Evolutionary conservation across 2,797 vertebrate genomes (phyloP).

Genomic region (Alfaro cultratus): DNA sequence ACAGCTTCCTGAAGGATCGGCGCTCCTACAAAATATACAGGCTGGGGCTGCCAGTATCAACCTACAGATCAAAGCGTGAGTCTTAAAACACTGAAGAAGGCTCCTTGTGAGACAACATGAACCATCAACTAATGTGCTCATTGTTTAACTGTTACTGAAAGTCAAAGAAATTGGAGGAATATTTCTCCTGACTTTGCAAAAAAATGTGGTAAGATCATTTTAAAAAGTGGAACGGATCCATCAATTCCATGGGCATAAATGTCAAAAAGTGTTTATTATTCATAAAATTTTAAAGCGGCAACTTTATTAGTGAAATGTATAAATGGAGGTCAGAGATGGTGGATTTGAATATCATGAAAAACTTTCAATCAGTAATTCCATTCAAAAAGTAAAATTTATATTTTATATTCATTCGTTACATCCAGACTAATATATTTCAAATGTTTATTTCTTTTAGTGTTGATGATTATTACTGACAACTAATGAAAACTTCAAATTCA

Average conservation of each 20-base stretch:
- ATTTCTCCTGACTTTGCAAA: neutral
- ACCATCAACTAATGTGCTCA: neutral
- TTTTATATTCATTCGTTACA: no score
- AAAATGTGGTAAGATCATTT: neutral
- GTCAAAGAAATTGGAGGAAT: neutral
- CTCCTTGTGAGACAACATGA: neutral
- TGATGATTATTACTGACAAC: no score
- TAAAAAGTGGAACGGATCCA: neutral
- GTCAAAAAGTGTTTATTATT: neutral
- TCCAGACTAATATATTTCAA: no score
- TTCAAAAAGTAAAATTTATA: no score
- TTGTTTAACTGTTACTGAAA: neutral
- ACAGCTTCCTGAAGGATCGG: constrained; percentile 30
- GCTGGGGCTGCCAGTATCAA: neutral
- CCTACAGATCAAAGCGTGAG: neutral
- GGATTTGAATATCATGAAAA: no score
- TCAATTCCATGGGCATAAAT: neutral
- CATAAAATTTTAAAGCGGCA: neutral
- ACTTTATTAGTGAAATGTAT: neutral
- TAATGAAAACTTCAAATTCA: no score
- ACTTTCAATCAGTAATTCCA: no score
- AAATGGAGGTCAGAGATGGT: neutral
- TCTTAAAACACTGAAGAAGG: neutral
- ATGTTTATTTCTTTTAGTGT: no score
- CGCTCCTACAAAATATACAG: constrained; percentile 21